These are phyloP conservation scores for Sardinella longiceps DNA, from an alignment of 2,797 vertebrate species.

Conservation along the genomic window DNA sequence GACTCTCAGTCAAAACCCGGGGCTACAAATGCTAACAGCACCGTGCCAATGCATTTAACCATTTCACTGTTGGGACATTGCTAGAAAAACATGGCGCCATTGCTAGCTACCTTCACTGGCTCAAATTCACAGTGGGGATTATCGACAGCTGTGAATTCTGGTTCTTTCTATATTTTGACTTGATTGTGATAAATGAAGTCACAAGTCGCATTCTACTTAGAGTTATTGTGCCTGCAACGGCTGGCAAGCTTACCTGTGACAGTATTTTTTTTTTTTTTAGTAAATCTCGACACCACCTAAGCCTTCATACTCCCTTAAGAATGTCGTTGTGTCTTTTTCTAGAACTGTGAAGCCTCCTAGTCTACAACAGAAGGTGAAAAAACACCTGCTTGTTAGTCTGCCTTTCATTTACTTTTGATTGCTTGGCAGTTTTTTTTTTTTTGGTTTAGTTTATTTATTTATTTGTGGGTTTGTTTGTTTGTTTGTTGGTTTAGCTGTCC, in stretches of 20 bases:
- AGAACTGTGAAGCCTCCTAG: neutral
- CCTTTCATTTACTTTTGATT: neutral
- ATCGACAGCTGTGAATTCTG: neutral
- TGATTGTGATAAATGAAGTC: slow-evolving; percentile 1
- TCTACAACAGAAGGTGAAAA: neutral
- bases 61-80: slow-evolving; percentile 22
- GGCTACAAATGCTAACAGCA: slow-evolving; percentile 36
- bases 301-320: neutral
- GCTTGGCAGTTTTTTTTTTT: neutral
- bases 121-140: neutral
- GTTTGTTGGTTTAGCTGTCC: neutral
- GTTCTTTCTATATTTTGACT: neutral
- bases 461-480: neutral
- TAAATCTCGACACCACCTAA: neutral
- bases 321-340: slow-evolving; percentile 4
- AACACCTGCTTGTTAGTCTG: neutral
- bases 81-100: neutral
- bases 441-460: neutral
- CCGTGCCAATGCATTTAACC: slow-evolving; percentile 35
- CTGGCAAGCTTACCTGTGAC: neutral
- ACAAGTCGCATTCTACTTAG: neutral
- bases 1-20: slow-evolving; percentile 57
- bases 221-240: neutral
- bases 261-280: neutral
- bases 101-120: too few species aligned